Evolutionary conservation across 2,888 invertebrate genomes (phyloP).

Genomic region (Beris morrisii): DNA sequence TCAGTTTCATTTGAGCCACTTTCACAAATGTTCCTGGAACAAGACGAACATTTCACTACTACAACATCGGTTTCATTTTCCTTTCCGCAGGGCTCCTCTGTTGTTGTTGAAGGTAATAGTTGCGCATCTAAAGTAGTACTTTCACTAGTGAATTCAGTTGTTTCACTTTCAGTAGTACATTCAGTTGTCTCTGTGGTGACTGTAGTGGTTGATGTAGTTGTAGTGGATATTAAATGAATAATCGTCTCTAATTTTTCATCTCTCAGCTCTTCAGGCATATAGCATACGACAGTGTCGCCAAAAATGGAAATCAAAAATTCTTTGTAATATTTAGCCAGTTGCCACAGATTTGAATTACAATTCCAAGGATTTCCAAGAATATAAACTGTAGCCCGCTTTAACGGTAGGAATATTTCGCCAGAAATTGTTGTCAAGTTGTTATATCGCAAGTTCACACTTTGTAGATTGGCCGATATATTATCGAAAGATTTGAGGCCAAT

Average conservation of each 20-base stretch:
- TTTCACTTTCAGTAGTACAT: background rate
- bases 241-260: background rate
- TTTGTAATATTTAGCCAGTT: background rate
- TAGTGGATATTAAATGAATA: background rate
- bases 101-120: conserved; percentile 44
- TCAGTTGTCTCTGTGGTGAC: conserved; percentile 39
- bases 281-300: background rate
- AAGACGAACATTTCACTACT: background rate
- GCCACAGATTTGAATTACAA: conserved; percentile 7
- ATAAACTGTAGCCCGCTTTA: conserved; percentile 37
- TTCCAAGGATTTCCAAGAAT: conserved; percentile 36
- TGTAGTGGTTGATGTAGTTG: conserved; percentile 36
- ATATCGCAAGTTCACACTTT: background rate
- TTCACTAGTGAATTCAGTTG: conserved; percentile 21
- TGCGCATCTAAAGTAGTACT: conserved; percentile 14
- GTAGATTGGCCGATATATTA: background rate
- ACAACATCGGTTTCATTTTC: background rate
- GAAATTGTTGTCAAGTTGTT: background rate
- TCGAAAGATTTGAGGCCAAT: background rate
- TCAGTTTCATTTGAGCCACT: background rate
- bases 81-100: conserved; percentile 4
- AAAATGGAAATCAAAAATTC: conserved; percentile 11
- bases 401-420: background rate
- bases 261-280: conserved; percentile 3
- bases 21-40: background rate